Base-by-base conservation (phyloP, 2,113 vertebrate species). In the Acinonyx jubatus region DNA sequence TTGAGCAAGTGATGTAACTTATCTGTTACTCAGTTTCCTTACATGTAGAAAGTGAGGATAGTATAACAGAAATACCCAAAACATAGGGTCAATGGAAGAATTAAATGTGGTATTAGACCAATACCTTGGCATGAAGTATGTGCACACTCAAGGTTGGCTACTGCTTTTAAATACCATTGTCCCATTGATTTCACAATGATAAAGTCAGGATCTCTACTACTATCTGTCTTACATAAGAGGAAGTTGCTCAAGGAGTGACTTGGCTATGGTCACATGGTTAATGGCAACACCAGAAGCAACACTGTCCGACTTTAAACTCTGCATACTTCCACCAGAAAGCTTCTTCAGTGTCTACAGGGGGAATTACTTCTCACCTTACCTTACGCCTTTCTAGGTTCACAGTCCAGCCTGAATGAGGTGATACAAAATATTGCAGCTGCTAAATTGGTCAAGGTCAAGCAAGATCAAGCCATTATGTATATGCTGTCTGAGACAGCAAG, bases 371-470 rank as follows among this genome's bases (percentile, higher is more conserved):
- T 82, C n/a, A 14, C 38, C 23, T 55, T 33, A 13, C 50, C 48
- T 36, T 27, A 19, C 21, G 12, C 3, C 3, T 7, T 16, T 85
- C 41, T 69, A 98, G 97, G 95, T 86, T 61, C 92, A 38, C 96
- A 98, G 76, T 69, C 79, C 18, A 79, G 83, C 25, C 79, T 98
- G 74, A 55, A 98, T 31, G 88, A 94, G 31, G 87, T 27, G 8
- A 87, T 97, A 69, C 84, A 79, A 48, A 83, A 48, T 33, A 19
- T 98, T 73, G 87, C 80, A 73, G 14, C 36, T 71, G 15, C 85
- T 65, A 96, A 97, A 36, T 38, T 5, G 0, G 31, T 90, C 27
- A 25, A 96, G 14, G 80, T 97, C 23, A 83, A 96, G 80, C 82
- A 45, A 80, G n/a, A 74, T 29, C 87, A 96, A 21, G n/a, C 29